These are phyloP conservation scores for Contarinia nasturtii DNA, from an alignment of 1,140 invertebrate genomes.

Conservation along the genomic window DNA sequence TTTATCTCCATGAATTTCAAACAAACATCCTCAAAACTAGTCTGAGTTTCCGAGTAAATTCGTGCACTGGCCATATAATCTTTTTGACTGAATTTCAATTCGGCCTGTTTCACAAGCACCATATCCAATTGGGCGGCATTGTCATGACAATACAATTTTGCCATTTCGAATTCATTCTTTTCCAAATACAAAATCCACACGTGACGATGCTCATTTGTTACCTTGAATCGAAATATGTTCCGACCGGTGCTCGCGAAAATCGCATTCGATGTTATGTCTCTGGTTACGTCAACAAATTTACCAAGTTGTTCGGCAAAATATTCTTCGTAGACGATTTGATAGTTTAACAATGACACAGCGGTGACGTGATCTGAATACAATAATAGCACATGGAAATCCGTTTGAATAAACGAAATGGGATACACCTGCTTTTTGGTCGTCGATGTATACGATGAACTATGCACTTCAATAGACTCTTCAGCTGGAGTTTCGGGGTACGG, in stretches of 20 bases:
- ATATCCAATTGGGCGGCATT: slow-evolving; percentile 64
- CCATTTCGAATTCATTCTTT: slow-evolving; percentile 69
- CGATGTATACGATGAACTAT: not conserved
- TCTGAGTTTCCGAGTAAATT: slow-evolving; percentile 71
- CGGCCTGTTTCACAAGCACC: slow-evolving; percentile 76
- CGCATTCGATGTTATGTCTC: slow-evolving; percentile 60
- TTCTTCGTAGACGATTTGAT: slow-evolving; percentile 76
- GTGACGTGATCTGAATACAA: slow-evolving; percentile 68
- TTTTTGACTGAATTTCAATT: slow-evolving; percentile 62
- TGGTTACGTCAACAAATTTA: slow-evolving; percentile 57
- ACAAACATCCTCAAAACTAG: slow-evolving; percentile 87
- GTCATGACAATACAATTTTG: slow-evolving; percentile 59
- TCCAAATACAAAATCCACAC: slow-evolving; percentile 80
- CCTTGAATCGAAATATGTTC: slow-evolving; percentile 70
- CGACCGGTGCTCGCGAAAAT: slow-evolving; percentile 76
- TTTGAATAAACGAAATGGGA: slow-evolving; percentile 64
- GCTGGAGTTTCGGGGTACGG: not conserved
- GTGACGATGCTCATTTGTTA: slow-evolving; percentile 69
- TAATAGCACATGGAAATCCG: slow-evolving; percentile 77
- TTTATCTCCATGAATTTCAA: slow-evolving; percentile 76
- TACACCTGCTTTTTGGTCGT: not conserved
- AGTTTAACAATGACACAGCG: slow-evolving; percentile 68
- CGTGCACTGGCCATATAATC: slow-evolving; percentile 70
- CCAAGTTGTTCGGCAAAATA: slow-evolving; percentile 62
- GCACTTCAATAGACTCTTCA: not conserved